phyloP scores from a whole-genome alignment of 1,140 invertebrate genomes.

The Sweltsa coloradensis region DNA sequence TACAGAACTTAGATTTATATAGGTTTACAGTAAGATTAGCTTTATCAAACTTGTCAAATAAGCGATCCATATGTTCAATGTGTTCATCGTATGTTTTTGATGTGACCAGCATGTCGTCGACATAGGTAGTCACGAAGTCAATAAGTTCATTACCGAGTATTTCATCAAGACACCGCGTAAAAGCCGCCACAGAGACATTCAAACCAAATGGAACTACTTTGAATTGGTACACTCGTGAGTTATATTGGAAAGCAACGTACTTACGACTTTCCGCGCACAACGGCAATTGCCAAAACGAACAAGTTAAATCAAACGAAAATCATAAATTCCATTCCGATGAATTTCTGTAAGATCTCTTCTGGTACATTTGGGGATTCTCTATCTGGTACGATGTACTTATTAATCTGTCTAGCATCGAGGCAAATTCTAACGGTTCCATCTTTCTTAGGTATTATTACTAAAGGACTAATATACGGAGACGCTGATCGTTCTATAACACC shows the following conservation, averaged over 20 bases:
- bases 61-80: slow-evolving; percentile 7
- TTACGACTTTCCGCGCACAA: slow-evolving; percentile 20
- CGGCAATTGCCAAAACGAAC: slow-evolving; percentile 31
- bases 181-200: background rate
- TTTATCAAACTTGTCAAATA: slow-evolving; percentile 21
- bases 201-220: background rate
- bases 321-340: slow-evolving; percentile 21
- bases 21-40: slow-evolving; percentile 32
- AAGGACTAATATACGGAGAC: background rate
- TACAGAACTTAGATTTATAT: slow-evolving; percentile 21
- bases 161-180: background rate
- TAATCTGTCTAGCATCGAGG: background rate
- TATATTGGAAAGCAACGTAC: slow-evolving; percentile 22
- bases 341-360: slow-evolving; percentile 20
- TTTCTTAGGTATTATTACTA: background rate
- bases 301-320: slow-evolving; percentile 26
- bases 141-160: background rate
- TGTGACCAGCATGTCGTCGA: slow-evolving; percentile 16
- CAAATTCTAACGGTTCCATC: background rate
- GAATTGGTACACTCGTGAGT: background rate
- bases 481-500: background rate
- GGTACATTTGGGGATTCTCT: background rate
- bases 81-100: slow-evolving; percentile 14
- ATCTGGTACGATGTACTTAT: background rate
- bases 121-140: background rate